These are phyloP conservation scores for Myotis yumanensis DNA, from an alignment of 2,113 vertebrate genomes.

Conservation along the genomic window DNA sequence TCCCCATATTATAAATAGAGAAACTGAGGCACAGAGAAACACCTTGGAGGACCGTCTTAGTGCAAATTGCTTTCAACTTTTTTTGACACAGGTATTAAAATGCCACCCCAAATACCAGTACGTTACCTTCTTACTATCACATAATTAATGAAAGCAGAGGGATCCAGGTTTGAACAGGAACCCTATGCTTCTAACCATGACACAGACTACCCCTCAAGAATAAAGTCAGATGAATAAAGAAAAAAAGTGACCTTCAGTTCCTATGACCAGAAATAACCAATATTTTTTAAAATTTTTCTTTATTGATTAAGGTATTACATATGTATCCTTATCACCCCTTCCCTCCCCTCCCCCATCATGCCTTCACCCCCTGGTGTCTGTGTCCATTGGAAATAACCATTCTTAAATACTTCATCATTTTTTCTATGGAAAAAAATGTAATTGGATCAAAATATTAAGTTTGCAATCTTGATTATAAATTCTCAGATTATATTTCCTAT, in stretches of 20 bases:
- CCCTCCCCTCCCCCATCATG: too few relatives aligned
- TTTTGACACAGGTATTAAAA: constrained; percentile 88
- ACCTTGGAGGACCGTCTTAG: constrained; percentile 81
- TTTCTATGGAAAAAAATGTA: neutral
- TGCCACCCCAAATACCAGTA: constrained; percentile 72
- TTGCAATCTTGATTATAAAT: neutral
- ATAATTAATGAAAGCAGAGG: neutral
- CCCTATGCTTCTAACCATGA: too few relatives aligned
- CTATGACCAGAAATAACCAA: neutral
- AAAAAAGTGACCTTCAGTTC: neutral
- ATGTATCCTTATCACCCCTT: too few relatives aligned
- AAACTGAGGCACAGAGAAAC: neutral
- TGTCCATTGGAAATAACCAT: neutral
- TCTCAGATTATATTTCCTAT: neutral
- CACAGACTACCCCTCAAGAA: neutral
- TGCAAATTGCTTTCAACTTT: constrained; percentile 84
- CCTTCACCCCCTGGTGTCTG: too few relatives aligned
- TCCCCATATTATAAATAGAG: neutral
- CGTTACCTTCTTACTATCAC: neutral
- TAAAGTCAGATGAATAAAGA: neutral
- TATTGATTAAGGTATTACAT: too few relatives aligned
- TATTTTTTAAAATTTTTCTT: too few relatives aligned
- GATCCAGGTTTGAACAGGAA: neutral
- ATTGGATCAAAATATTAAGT: neutral
- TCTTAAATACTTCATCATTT: neutral